Evolutionary conservation across 1,140 invertebrate species (phyloP), one percentile per base, ranked within the genome.

Genomic region (Leptinotarsa texana): DNA sequence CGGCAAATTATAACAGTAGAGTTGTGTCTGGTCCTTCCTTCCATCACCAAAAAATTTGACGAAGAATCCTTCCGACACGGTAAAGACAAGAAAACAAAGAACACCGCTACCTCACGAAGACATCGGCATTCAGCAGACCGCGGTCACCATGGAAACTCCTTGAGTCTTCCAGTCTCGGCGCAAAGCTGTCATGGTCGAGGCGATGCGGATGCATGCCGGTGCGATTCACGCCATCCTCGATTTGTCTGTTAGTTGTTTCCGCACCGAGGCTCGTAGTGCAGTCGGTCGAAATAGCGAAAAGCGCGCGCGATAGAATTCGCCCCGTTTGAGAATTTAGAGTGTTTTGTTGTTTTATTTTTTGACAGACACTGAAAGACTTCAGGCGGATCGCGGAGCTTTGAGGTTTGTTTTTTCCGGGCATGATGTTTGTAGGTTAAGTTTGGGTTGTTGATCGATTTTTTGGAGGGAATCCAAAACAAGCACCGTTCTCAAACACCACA

Each of bases 161-260:
- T 57, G 51, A 57, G 33, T 42, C 33, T 57, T 57, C n/a, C 51
- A 57, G 51, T 57, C 51, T 57, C 51, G 51, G 51, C 51, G 51
- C 51, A 57, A 57, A 57, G 51, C 51, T 57, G 51, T 57, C 51
- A 57, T 57, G 51, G 51, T 57, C 51, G 51, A 57, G 51, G 51
- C 51, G n/a, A 57, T 57, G 51, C 51, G 15, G 51, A 18, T 57
- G 51, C 51, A 57, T 57, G 51, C 51, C n/a, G 51, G 51, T 57
- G 51, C 51, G 51, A 57, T 57, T 57, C 51, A 18, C 51, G 51
- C 51, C 51, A 57, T 57, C 51, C 51, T 57, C 51, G 51, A 57
- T 57, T 42, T 42, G 33, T 11, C 33, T 57, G 51, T 57, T 17
- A 57, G 51, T 57, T 57, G 51, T 57, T 57, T 57, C 51, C 51